Evolutionary conservation across 1,140 invertebrate species (phyloP).

Genomic region (Drosophila kurseongensis): DNA sequence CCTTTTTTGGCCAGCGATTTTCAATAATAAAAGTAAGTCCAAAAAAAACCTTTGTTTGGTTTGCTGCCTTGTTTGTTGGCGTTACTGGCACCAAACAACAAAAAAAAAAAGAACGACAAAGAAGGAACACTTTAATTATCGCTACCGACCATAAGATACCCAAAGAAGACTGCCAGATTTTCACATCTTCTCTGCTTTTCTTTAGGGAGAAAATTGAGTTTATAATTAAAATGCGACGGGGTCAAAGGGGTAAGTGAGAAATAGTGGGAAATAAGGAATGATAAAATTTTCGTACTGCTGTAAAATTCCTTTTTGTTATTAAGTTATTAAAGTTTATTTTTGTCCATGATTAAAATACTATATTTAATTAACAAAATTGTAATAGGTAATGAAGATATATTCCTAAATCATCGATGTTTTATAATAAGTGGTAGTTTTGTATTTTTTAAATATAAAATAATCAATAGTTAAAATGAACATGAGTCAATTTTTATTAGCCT

Average conservation of each 20-base stretch:
- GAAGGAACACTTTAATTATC: constrained; percentile 17
- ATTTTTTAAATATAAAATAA: too few relatives aligned
- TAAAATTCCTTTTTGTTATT: too few relatives aligned
- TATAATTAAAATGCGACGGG: constrained; percentile 27
- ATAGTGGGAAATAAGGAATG: background rate
- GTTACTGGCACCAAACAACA: constrained; percentile 33
- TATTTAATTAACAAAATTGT: too few relatives aligned
- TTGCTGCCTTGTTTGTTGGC: constrained; percentile 35
- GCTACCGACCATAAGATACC: constrained; percentile 38
- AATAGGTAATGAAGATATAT: too few relatives aligned
- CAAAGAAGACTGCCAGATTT: constrained; percentile 12
- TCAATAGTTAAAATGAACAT: too few relatives aligned
- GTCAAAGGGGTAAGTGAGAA: background rate
- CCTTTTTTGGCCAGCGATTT: constrained; percentile 56
- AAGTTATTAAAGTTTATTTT: too few relatives aligned
- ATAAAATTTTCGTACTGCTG: background rate
- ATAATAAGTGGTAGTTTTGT: too few relatives aligned
- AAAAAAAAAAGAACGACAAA: background rate
- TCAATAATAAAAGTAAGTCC: constrained; percentile 69
- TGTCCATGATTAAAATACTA: too few relatives aligned
- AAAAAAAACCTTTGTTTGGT: constrained; percentile 53
- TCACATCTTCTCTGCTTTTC: background rate
- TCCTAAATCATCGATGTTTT: too few relatives aligned
- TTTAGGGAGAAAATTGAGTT: constrained; percentile 29
- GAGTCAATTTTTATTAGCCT: too few relatives aligned